A percentile compares a stretch with the other conserved stretches of the same genome.
Evolutionary conservation across 2,888 invertebrate genomes (phyloP).

Genomic region (Tridacna crocea): DNA sequence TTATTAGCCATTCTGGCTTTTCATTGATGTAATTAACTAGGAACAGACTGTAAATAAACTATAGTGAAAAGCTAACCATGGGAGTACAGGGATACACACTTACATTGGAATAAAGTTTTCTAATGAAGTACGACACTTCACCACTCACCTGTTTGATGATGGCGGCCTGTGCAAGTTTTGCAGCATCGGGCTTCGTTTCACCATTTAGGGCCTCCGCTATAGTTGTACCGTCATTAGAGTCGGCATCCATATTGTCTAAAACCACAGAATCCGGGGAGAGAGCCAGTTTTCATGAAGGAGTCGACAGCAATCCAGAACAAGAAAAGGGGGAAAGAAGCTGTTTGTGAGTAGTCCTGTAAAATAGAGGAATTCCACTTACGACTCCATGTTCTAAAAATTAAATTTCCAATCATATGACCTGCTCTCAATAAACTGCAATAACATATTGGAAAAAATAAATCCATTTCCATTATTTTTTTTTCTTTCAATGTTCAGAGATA

Average conservation of each 20-base stretch:
- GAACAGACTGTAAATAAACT: not conserved
- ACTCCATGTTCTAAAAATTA: not conserved
- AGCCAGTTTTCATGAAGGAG: conserved; percentile 28
- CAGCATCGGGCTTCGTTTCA: conserved; percentile 81
- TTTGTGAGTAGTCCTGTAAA: conserved; percentile 22
- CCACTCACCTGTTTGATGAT: conserved; percentile 83
- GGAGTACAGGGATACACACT: too few species aligned
- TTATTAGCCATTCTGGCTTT: not conserved
- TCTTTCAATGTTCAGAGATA: conserved; percentile 27
- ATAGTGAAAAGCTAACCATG: not conserved
- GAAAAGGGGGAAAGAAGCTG: not conserved
- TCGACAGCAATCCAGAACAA: conserved; percentile 8
- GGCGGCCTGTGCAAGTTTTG: conserved; percentile 82
- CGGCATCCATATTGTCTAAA: conserved; percentile 76
- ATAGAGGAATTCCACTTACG: conserved; percentile 22
- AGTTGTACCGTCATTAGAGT: conserved; percentile 78
- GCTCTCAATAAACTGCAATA: conserved; percentile 16
- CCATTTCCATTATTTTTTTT: conserved; percentile 28
- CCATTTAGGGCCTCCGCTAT: conserved; percentile 79
- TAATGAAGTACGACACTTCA: too few species aligned
- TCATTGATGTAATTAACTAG: not conserved
- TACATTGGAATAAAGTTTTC: too few species aligned
- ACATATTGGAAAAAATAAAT: conserved; percentile 45
- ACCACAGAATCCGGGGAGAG: conserved; percentile 21
- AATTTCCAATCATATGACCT: not conserved